phyloP scores from a whole-genome alignment of 2,113 vertebrate genomes.

The Otis tarda region DNA sequence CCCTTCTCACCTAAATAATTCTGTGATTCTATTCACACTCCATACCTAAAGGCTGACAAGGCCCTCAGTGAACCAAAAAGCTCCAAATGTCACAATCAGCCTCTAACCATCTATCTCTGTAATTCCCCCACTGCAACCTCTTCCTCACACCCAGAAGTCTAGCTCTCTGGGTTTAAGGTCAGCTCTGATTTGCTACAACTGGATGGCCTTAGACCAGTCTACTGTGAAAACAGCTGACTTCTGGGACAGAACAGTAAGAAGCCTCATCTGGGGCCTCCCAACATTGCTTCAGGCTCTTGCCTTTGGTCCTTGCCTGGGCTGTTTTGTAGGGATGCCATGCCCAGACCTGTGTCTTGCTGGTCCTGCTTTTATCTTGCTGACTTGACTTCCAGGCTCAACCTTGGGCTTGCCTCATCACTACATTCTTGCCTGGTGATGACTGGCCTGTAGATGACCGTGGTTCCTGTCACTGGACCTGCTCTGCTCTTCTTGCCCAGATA shows the following conservation, averaged over 20 bases:
- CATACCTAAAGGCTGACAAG: background rate
- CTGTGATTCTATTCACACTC: background rate
- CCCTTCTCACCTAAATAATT: background rate
- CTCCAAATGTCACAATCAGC: background rate
- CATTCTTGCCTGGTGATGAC: background rate
- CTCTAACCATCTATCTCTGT: background rate
- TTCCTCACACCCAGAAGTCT: background rate
- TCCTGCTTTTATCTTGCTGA: background rate
- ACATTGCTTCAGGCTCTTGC: accelerated
- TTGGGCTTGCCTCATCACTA: background rate
- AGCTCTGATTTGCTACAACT: background rate
- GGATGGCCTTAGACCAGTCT: background rate
- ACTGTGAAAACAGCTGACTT: background rate
- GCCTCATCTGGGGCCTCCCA: background rate
- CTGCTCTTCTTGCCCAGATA: background rate
- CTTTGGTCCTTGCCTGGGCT: background rate
- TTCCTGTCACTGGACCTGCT: background rate
- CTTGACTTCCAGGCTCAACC: background rate
- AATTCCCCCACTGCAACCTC: background rate
- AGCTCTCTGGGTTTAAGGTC: background rate
- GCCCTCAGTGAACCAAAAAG: background rate
- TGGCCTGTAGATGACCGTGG: background rate
- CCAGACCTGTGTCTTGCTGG: background rate
- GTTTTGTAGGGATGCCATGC: background rate
- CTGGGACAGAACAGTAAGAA: background rate